phyloP scores from a whole-genome alignment of 2,888 invertebrate genomes.

The Arctia plantaginis region DNA sequence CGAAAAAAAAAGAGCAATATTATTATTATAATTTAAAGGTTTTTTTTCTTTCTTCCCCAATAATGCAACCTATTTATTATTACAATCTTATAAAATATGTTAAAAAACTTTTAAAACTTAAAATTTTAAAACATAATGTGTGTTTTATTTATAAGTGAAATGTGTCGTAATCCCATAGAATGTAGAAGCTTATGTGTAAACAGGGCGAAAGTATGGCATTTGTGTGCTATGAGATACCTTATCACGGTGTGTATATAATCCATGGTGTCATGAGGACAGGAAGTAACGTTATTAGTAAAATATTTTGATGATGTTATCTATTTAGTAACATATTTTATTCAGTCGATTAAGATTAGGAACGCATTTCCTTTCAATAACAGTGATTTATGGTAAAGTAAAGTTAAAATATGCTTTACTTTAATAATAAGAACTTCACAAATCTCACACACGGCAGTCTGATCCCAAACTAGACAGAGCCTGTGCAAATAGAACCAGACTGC shows the following conservation, averaged over 20 bases:
- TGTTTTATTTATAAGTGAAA: not conserved
- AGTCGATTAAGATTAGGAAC: not conserved
- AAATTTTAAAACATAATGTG: too few relatives aligned
- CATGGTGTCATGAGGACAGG: slow-evolving; percentile 16
- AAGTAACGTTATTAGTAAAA: slow-evolving; percentile 7
- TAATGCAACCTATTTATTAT: too few relatives aligned
- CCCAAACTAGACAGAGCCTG: too few relatives aligned
- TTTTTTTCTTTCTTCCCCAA: too few relatives aligned
- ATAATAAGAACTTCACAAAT: too few relatives aligned
- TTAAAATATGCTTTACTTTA: not conserved
- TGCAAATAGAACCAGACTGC: too few relatives aligned
- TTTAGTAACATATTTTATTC: not conserved
- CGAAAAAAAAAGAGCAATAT: too few relatives aligned
- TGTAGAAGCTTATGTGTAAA: not conserved
- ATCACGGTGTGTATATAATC: slow-evolving; percentile 8
- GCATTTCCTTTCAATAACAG: slow-evolving; percentile 1
- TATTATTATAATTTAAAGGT: too few relatives aligned
- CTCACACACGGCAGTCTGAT: too few relatives aligned
- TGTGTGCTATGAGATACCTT: slow-evolving; percentile 7
- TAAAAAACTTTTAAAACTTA: too few relatives aligned
- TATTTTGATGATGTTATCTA: slow-evolving; percentile 9
- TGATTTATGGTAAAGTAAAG: not conserved
- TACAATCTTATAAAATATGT: too few relatives aligned
- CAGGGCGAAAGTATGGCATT: slow-evolving; percentile 4
- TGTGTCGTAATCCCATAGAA: slow-evolving; percentile 2